Evolutionary conservation across 2,888 invertebrate genomes (phyloP), one percentile per base, ranked within the genome.

Genomic region (Crocallis elinguaria): DNA sequence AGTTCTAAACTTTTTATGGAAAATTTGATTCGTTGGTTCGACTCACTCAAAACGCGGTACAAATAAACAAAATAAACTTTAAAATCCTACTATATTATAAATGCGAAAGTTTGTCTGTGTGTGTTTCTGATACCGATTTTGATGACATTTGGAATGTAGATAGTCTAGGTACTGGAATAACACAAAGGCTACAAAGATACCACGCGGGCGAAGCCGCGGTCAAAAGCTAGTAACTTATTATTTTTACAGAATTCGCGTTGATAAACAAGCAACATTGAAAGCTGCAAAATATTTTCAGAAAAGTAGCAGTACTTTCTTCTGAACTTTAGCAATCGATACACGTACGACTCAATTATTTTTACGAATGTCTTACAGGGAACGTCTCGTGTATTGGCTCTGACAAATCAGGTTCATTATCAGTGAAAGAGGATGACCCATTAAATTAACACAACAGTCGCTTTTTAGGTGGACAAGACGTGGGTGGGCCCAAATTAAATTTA

Each of bases 351-450:
- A 43, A 54, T 48, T 54, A 54, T 54, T 54, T 37, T 43, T 29
- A 29, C 38, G 43, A 54, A 54, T 49, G 53, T 44, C 48, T 27
- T 21, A 29, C 42, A 33, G 32, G 37, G 25, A 39, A 46, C 42
- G 45, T 45, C 39, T 44, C 43, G 43, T 54, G n/a, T 35, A 48
- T 38, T 38, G 43, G 33, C 27, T 2, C 37, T 27, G 46, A 57
- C 57, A 58, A 36, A 54, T 44, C 53, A 48, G 53, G 45, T 41
- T 58, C 55, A 42, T 60, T 65, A 60, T 54, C 49, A 49, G 48
- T 60, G 36, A 48, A 55, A 49, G 49, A 59, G 52, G 57, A 61
- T 61, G 52, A 60, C 53, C 49, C 51, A 61, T 58, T 58, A 54
- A 57, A 59, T 45, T 60, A 44, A 54, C 60, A 56, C 56, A 62